Evolutionary conservation across 2,888 invertebrate species (phyloP).

Genomic region (Drosophila silvestris): DNA sequence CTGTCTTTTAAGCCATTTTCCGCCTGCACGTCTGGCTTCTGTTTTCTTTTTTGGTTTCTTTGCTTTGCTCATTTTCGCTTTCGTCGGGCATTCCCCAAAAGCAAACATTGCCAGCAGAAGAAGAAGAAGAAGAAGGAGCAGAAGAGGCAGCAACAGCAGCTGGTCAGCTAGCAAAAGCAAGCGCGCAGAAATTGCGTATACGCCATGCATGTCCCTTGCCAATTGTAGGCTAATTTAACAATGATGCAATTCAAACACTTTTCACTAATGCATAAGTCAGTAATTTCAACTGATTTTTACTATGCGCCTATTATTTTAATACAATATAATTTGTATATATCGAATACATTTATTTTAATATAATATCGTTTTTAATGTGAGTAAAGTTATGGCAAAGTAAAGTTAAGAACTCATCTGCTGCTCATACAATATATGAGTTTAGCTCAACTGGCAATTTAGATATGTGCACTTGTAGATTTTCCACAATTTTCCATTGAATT

Average conservation of each 20-base stretch:
- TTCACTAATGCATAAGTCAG: not conserved
- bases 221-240: not conserved
- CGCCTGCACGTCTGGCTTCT: not conserved
- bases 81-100: constrained; percentile 17
- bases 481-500: not conserved
- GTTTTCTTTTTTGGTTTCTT: not conserved
- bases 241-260: not conserved
- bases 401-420: not conserved
- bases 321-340: not conserved
- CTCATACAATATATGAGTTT: not conserved
- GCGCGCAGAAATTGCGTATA: constrained; percentile 34
- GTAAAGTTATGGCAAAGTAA: not conserved
- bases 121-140: not conserved
- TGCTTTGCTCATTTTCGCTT: constrained; percentile 13
- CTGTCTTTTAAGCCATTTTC: not conserved
- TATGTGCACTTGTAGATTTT: not conserved
- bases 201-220: constrained; percentile 11
- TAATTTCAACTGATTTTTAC: not conserved
- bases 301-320: not conserved
- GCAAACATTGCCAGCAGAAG: not conserved
- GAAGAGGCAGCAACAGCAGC: constrained; percentile 11
- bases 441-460: not conserved
- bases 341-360: not conserved
- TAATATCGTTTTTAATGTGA: too few species aligned
- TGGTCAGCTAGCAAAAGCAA: constrained; percentile 16